A percentile compares a stretch with the other conserved stretches of the same genome.
Evolutionary conservation across 2,113 vertebrate genomes (phyloP).

Genomic region (Corythornis madagascariensis): DNA sequence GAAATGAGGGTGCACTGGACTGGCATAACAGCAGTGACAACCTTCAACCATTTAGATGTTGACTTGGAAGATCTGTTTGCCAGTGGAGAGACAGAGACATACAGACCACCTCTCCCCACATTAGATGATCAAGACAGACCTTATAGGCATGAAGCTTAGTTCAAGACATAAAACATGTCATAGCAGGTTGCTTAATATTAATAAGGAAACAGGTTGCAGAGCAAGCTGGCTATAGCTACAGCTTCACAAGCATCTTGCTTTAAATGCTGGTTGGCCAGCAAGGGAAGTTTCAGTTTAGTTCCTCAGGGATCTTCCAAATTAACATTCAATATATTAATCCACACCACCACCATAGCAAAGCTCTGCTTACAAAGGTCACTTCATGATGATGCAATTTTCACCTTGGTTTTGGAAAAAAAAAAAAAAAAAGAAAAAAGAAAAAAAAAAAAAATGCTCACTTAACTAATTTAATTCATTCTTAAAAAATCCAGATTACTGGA

Average conservation of each 20-base stretch:
- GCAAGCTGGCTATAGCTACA: not conserved
- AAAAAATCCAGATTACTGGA: not conserved
- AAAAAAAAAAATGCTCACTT: not conserved
- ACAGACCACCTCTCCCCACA: not conserved
- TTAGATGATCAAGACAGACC: not conserved
- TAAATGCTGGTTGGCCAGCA: not conserved
- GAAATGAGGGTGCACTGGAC: not conserved
- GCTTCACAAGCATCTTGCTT: not conserved
- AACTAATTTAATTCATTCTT: conserved; percentile 2
- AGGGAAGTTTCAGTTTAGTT: not conserved
- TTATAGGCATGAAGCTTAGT: accelerated
- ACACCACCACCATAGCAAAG: not conserved
- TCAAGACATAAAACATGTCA: not conserved
- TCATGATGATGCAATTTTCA: not conserved
- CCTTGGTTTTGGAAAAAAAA: not conserved
- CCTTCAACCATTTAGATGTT: not conserved
- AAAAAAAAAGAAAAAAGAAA: not conserved
- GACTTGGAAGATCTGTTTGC: not conserved
- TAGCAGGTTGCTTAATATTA: not conserved
- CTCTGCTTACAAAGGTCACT: conserved; percentile 14
- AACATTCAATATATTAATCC: not conserved
- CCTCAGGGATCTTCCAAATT: not conserved
- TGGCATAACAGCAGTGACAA: not conserved
- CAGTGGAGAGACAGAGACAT: not conserved
- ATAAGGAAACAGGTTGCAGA: not conserved